These are phyloP conservation scores for Hypsibius dujardini DNA, from an alignment of 1,140 invertebrate genomes.

Conservation along the genomic window DNA sequence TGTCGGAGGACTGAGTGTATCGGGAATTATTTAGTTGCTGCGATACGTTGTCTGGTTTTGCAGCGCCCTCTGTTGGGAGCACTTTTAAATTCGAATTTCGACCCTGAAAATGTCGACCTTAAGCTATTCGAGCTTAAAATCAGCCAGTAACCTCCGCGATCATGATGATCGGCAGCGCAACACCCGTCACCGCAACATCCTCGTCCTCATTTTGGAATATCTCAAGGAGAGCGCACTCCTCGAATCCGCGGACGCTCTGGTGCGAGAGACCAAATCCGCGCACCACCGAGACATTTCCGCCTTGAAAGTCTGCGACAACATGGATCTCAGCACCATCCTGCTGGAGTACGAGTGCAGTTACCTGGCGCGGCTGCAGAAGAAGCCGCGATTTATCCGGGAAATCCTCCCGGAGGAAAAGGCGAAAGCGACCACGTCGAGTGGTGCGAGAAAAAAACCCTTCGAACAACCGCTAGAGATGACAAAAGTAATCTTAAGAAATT, in stretches of 20 bases:
- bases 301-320: slow-evolving; percentile 68
- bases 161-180: not conserved
- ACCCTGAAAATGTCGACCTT: no score
- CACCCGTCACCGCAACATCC: slow-evolving; percentile 38
- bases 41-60: no score
- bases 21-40: no score
- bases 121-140: not conserved
- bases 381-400: slow-evolving; percentile 55
- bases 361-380: slow-evolving; percentile 60
- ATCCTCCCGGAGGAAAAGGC: slow-evolving; percentile 30
- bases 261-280: slow-evolving; percentile 18
- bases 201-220: slow-evolving; percentile 58
- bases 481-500: no score
- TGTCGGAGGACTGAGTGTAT: no score
- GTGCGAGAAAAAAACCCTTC: slow-evolving; percentile 16
- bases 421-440: not conserved
- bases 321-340: slow-evolving; percentile 65
- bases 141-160: not conserved
- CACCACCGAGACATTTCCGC: slow-evolving; percentile 28
- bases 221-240: slow-evolving; percentile 47
- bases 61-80: no score
- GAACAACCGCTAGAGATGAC: no score
- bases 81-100: no score
- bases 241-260: slow-evolving; percentile 18
- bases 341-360: slow-evolving; percentile 75